Evolutionary conservation across 2,888 invertebrate species (phyloP), one percentile per base, ranked within the genome.

Genomic region (Neria commutata): DNA sequence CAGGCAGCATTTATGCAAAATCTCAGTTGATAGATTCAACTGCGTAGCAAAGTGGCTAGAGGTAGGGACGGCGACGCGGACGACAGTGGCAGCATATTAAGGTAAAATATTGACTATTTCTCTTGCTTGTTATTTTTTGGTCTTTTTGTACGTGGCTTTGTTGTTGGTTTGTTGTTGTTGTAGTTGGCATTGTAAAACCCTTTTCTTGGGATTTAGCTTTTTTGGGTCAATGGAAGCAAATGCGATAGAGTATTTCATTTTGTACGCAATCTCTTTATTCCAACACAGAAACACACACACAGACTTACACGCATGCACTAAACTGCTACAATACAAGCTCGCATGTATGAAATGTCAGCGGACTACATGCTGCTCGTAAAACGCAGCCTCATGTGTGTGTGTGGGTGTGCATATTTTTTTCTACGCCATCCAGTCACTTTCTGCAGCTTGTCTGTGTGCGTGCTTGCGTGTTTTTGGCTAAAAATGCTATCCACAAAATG

Each of bases 21-120:
- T 42, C 42, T 42, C 42, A 42, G 42, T 19, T 42, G 21, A 42
- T 42, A 42, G 42, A 42, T 42, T 42, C 14, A 8, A n/a, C n/a
- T n/a, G n/a, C n/a, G n/a, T n/a, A n/a, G n/a, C n/a, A n/a, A n/a
- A n/a, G n/a, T n/a, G n/a, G n/a, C n/a, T n/a, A n/a, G n/a, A n/a
- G n/a, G n/a, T n/a, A n/a, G n/a, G n/a, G n/a, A n/a, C n/a, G n/a
- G n/a, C n/a, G n/a, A n/a, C n/a, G n/a, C n/a, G n/a, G n/a, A n/a
- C n/a, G n/a, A 21, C 42, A 42, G 42, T 42, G 14, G 14, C 42
- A 21, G 19, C 4, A 42, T 19, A 51, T 46, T 46, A 46, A 52
- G 52, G 51, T 37, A 47, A 57, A 51, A 47, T 52, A 57, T 57
- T 57, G 57, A 37, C 52, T 34, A 34, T 46, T 51, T 52, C 50